A percentile compares a stretch with the other conserved stretches of the same genome.
Evolutionary conservation across 2,113 vertebrate genomes (phyloP).

Genomic region (Atrichornis clamosus): DNA sequence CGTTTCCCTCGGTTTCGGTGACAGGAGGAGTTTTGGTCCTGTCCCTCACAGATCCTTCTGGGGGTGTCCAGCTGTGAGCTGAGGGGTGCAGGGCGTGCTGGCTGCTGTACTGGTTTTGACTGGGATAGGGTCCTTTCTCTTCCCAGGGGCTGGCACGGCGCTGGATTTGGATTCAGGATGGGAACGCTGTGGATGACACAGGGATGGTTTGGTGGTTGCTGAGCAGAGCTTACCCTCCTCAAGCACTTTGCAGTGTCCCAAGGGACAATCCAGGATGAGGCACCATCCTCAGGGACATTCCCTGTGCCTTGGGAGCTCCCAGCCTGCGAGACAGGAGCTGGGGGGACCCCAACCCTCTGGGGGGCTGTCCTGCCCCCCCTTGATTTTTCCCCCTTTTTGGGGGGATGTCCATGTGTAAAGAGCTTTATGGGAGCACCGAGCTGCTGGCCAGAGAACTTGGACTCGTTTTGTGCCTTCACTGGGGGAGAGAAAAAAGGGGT

Average conservation of each 20-base stretch:
- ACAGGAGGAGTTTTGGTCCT: neutral
- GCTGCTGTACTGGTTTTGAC: neutral
- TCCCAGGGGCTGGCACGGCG: neutral
- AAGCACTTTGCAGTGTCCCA: neutral
- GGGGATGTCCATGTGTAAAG: neutral
- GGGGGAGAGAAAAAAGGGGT: accelerated
- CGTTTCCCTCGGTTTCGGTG: too few species aligned
- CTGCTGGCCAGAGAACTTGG: neutral
- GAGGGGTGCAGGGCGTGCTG: neutral
- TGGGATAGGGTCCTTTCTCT: neutral
- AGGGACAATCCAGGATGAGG: neutral
- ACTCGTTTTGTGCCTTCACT: neutral
- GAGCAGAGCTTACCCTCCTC: neutral
- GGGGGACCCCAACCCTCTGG: too few species aligned
- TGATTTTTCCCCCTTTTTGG: neutral
- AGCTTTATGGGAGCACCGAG: neutral
- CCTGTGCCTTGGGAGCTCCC: neutral
- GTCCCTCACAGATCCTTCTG: neutral
- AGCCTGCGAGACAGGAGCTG: neutral
- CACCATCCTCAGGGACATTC: neutral
- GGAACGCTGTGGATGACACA: neutral
- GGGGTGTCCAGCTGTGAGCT: too few species aligned
- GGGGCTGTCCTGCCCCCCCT: neutral
- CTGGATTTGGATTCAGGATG: neutral
- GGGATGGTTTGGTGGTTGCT: accelerated